Conservation (phyloP, 2,113 vertebrate genomes). For the Indicator maculatus region DNA sequence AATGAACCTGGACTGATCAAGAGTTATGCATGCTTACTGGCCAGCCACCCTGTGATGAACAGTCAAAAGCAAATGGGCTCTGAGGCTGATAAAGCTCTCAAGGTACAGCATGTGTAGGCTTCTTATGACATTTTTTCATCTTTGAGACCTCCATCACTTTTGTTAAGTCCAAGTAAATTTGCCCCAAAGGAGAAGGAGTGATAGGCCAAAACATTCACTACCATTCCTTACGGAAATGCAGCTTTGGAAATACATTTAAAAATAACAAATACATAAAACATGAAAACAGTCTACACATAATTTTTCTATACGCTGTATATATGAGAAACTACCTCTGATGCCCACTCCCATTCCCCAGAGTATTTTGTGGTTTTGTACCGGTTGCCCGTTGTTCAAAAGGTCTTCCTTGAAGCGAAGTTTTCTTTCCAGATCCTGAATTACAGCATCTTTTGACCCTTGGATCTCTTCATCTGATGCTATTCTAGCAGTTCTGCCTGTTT, state of each 20-base stretch:
- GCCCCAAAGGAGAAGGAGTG: not conserved
- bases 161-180: not conserved
- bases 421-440: slow-evolving; percentile 97
- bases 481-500: slow-evolving; percentile 83
- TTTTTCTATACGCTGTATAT: not conserved
- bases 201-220: not conserved
- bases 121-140: not conserved
- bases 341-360: not conserved
- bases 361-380: slow-evolving; percentile 64
- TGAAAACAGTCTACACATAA: not conserved
- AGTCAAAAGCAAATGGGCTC: not conserved
- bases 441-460: slow-evolving; percentile 95
- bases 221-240: not conserved
- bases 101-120: not conserved
- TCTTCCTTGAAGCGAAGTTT: slow-evolving; percentile 98
- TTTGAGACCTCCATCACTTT: not conserved
- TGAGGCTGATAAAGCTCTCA: not conserved
- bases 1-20: not conserved
- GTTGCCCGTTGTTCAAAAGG: slow-evolving; percentile 92
- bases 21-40: not conserved
- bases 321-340: not conserved
- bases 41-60: not conserved
- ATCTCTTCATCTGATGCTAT: slow-evolving; percentile 93
- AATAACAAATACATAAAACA: not conserved
- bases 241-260: not conserved